Percentiles rank a stretch among this genome's conserved stretches.
Evolutionary conservation across 2,888 invertebrate species (phyloP).

Genomic region (Auanema freiburgensis): DNA sequence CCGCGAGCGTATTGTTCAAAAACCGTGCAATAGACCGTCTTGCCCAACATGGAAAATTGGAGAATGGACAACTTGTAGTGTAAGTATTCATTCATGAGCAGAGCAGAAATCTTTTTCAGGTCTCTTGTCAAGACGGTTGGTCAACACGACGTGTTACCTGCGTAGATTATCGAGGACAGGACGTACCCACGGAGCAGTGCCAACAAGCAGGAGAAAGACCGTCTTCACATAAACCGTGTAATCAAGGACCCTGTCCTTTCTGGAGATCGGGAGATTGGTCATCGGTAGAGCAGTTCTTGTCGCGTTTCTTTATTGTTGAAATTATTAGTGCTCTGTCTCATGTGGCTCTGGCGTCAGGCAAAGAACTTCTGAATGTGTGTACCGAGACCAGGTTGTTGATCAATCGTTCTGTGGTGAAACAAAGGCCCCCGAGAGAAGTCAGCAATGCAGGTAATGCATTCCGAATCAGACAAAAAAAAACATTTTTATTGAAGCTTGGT

Average conservation of each 20-base stretch:
- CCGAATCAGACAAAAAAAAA: not conserved
- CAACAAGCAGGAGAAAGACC: constrained; percentile 31
- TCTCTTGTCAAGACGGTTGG: constrained; percentile 61
- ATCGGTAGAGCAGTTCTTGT: constrained; percentile 54
- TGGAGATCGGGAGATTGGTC: constrained; percentile 66
- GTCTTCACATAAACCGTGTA: constrained; percentile 63
- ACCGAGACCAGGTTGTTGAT: constrained; percentile 60
- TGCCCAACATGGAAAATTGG: constrained; percentile 66
- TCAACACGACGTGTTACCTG: constrained; percentile 56
- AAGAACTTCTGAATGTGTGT: constrained; percentile 56
- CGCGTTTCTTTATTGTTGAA: not conserved
- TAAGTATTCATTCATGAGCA: constrained; percentile 14
- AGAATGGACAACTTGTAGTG: constrained; percentile 62
- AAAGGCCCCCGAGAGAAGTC: constrained; percentile 35
- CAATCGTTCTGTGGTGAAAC: constrained; percentile 52
- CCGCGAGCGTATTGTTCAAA: constrained; percentile 51
- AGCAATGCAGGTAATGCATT: constrained; percentile 34
- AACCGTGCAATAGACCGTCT: constrained; percentile 64
- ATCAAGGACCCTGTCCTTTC: constrained; percentile 65
- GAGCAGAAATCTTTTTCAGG: not conserved
- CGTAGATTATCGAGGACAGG: constrained; percentile 48
- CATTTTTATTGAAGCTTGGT: constrained; percentile 37
- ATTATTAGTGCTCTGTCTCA: constrained; percentile 58
- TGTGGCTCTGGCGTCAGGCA: constrained; percentile 61
- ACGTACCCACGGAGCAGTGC: constrained; percentile 45